These are phyloP conservation scores for Exaiptasia diaphana DNA, from an alignment of 64 coral and sea anemone genomes.

Conservation along the genomic window DNA sequence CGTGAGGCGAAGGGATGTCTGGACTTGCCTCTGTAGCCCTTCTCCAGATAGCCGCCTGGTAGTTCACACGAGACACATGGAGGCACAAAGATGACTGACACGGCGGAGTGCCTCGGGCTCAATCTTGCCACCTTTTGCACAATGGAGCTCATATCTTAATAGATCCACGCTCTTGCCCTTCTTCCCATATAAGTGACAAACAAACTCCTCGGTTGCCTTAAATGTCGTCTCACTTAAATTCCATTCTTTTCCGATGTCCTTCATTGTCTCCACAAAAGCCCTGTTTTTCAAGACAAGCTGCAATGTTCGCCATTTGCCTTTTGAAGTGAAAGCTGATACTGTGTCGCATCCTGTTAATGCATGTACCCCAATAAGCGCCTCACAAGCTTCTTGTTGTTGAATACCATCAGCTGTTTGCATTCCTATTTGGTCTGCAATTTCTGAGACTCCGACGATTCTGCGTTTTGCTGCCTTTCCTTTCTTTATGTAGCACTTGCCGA, in stretches of 20 bases:
- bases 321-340: constrained; percentile 4
- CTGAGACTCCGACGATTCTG: neutral
- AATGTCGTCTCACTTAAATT: neutral
- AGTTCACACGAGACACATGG: constrained; percentile 47
- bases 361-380: neutral
- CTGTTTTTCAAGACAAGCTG: constrained; percentile 15
- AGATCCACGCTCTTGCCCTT: constrained; percentile 48
- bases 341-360: constrained; percentile 38
- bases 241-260: constrained; percentile 31
- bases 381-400: neutral
- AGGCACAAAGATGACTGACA: constrained; percentile 47
- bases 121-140: constrained; percentile 32
- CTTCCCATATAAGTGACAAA: constrained; percentile 49
- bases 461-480: constrained; percentile 18
- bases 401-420: neutral
- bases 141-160: constrained; percentile 54
- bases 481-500: constrained; percentile 19
- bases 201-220: neutral
- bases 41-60: constrained; percentile 69
- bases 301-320: constrained; percentile 25
- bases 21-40: constrained; percentile 33
- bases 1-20: constrained; percentile 32
- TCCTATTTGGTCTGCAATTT: neutral
- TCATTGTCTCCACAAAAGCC: constrained; percentile 1
- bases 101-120: constrained; percentile 43